Base-by-base conservation (phyloP, 2,888 invertebrate species). In the Pandemis cinnamomeana region DNA sequence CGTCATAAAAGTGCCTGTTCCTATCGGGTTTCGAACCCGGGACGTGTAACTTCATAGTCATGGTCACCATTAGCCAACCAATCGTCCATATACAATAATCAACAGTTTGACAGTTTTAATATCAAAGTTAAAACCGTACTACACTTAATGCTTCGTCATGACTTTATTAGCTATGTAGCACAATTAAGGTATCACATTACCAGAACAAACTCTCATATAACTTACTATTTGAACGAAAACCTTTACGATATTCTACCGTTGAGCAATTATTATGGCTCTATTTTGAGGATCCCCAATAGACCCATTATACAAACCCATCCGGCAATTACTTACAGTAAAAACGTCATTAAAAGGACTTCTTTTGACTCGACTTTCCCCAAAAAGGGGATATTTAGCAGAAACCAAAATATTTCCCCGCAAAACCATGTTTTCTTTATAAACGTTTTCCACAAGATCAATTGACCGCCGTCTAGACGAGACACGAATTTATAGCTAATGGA, bases 401-500 rank as follows among this genome's bases (percentile, higher is more conserved):
- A 64, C 61, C 53, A 15, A 36, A 61, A 60, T 73, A 51, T 73
- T 44, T 69, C 51, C 51, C 58, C 42, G 27, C 51, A 66, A 69
- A 69, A 66, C 70, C 58, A 66, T 51, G 70, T 70, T 74, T 74
- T 67, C 74, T 74, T 64, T 51, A 69, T 48, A 73, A 70, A 74
- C 53, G 67, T 60, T 71, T 58, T 46, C 67, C 46, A 70, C 44
- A 42, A 71, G 74, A 74, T 74, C 74, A 74, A 74, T 74, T 74
- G 70, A 53, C 71, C 67, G 66, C 15, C 67, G 71, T 74, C 74
- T 74, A 74, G 74, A 74, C 74, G 74, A 67, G 58, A 78, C 78
- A 78, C 80, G 81, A 86, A 86, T 85, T 85, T 86, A 84, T 86
- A 80, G 81, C 85, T 90, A 90, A 91, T 90, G 89, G 88, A 86